Percentiles rank a stretch among this genome's conserved stretches.
Evolutionary conservation across 2,113 vertebrate species (phyloP).

Genomic region (Xenotilapia leptura): DNA sequence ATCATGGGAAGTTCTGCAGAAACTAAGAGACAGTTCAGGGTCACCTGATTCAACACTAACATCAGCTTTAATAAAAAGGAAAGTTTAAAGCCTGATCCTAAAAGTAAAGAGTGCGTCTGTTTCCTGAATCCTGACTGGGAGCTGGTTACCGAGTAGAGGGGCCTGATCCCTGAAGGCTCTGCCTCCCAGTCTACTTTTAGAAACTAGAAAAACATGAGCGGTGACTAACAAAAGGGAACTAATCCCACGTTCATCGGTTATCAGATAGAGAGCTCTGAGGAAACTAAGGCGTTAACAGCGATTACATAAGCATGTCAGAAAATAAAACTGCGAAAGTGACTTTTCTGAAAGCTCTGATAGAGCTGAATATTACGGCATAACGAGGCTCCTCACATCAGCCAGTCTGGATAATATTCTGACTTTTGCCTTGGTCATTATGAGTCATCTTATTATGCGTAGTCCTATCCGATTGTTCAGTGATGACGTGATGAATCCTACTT

Average conservation of each 20-base stretch:
- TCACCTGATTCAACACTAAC: neutral
- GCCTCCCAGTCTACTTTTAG: neutral
- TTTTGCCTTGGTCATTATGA: neutral
- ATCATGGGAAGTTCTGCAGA: neutral
- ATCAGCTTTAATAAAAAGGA: neutral
- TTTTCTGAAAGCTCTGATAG: neutral
- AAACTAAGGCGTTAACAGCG: neutral
- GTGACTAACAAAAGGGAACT: accelerated
- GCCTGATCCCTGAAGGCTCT: neutral
- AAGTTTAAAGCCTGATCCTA: neutral
- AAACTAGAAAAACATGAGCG: neutral
- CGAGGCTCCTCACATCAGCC: neutral
- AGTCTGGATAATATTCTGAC: neutral
- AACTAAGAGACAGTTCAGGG: neutral
- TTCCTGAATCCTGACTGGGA: neutral
- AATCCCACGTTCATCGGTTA: neutral
- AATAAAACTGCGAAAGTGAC: neutral
- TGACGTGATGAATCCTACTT: no score
- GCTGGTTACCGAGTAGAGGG: neutral
- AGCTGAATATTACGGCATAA: neutral
- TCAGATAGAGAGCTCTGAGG: neutral
- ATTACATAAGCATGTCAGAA: neutral
- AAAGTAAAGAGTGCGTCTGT: neutral
- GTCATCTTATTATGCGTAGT: neutral
- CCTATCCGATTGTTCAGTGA: neutral